Evolutionary conservation across 2,113 vertebrate genomes (phyloP).

Genomic region (Leptodactylus fuscus): DNA sequence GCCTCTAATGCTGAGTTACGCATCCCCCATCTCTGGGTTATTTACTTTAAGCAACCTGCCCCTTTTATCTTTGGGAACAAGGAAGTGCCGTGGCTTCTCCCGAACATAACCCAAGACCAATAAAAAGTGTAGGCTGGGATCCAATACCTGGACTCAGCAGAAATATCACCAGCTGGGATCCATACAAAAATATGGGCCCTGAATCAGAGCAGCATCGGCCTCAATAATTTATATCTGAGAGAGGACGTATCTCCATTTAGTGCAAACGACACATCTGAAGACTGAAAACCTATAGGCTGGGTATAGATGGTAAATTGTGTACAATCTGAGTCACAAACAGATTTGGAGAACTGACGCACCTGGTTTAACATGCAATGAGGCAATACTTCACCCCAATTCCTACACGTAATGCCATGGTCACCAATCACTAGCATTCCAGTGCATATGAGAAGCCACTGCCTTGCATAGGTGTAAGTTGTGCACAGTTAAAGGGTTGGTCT

Average conservation of each 20-base stretch:
- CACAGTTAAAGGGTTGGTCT: no score
- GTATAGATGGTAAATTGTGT: no score
- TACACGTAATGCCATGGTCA: no score
- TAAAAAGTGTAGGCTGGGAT: neutral
- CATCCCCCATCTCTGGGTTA: conserved; percentile 71
- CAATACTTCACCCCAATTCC: no score
- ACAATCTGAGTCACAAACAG: no score
- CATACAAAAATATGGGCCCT: neutral
- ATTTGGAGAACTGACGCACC: no score
- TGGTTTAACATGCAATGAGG: no score
- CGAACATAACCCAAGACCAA: neutral
- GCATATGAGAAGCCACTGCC: no score
- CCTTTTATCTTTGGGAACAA: conserved; percentile 42
- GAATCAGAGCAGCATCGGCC: neutral
- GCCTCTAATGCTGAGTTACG: conserved; percentile 84
- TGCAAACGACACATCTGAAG: neutral
- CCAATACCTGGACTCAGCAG: neutral
- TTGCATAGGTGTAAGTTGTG: no score
- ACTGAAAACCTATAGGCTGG: neutral
- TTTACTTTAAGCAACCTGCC: conserved; percentile 45
- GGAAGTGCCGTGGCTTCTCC: neutral
- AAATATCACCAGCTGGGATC: neutral
- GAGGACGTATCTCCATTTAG: neutral
- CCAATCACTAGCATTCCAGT: no score
- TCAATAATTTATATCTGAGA: neutral